Conservation (phyloP, 2,113 vertebrate species). For the Tupaia chinensis region DNA sequence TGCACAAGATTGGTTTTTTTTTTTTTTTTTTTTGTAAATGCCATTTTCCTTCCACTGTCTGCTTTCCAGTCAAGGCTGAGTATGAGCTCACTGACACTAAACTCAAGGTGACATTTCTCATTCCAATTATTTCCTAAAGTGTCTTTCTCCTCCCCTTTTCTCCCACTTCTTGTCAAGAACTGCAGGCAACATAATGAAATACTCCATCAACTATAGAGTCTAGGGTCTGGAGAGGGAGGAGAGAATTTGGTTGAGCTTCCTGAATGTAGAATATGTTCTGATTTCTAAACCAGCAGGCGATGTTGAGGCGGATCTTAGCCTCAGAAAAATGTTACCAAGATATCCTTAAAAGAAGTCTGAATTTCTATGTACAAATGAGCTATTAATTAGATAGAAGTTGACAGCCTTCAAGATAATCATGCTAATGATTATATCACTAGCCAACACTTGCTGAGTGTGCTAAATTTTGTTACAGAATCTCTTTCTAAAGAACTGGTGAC, state of each 20-base stretch:
- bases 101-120: slow-evolving; percentile 75
- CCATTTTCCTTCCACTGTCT: slow-evolving; percentile 61
- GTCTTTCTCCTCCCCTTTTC: slow-evolving; percentile 39
- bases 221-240: background rate
- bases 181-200: slow-evolving; percentile 67
- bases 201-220: slow-evolving; percentile 40
- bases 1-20: background rate
- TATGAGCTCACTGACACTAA: slow-evolving; percentile 34
- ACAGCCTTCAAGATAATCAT: background rate
- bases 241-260: background rate
- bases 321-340: background rate
- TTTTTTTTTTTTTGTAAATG: slow-evolving; percentile 18
- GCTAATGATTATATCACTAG: background rate
- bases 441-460: background rate
- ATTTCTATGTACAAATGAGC: slow-evolving; percentile 18
- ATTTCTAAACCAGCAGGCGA: background rate
- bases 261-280: slow-evolving; percentile 14
- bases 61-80: slow-evolving; percentile 12
- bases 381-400: background rate
- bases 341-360: slow-evolving; percentile 32
- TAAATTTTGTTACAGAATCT: background rate
- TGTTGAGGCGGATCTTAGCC: background rate
- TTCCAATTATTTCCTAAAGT: slow-evolving; percentile 75
- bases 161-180: slow-evolving; percentile 68
- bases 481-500: background rate